Base-by-base conservation (phyloP, 1,140 invertebrate genomes). In the Phthorimaea operculella region DNA sequence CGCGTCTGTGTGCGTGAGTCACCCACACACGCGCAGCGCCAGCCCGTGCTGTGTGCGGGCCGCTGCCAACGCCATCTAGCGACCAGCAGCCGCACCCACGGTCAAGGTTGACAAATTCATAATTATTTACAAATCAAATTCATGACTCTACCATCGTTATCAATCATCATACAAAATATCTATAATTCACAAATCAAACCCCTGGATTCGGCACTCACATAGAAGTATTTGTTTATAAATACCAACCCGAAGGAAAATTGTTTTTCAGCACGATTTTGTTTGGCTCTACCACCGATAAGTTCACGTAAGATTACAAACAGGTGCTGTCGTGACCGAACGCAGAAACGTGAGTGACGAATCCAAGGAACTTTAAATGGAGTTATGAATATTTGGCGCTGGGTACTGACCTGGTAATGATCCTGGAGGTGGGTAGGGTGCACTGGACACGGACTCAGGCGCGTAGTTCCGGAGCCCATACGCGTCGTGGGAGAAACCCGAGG, bases 361-460 rank as follows among this genome's bases (percentile, higher is more conserved):
- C 44, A 59, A 61, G n/a, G 50, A 60, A 28, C 11, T 14, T 56
- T 42, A n/a, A 17, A 42, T 28, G 21, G 6, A 28, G 21, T 33
- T 28, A 51, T 39, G 18, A 10, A 54, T 11, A 28, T 14, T 14
- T 54, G 44, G 14, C 7, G 18, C 10, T 21, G 33, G 14, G 15
- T 80, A 83, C 81, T 80, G 52, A 83, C 81, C 81, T 56, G 79
- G 79, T 57, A 85, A 60, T 21, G 70, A 89, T 89, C 92, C 92
- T 90, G 92, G 90, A 76, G 92, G 90, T 68, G 92, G 91, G 68
- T 94, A 94, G 1, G 92, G 92, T 59, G 91, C 92, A 55, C 92
- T 90, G 15, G 92, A 90, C 56, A 94, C 92, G 11, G 90, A 88
- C 66, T 94, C 92, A 1, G 92, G 89, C 16, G 88, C 88, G 70